phyloP scores from a whole-genome alignment of 2,113 vertebrate genomes.

The Glareola pratincola region DNA sequence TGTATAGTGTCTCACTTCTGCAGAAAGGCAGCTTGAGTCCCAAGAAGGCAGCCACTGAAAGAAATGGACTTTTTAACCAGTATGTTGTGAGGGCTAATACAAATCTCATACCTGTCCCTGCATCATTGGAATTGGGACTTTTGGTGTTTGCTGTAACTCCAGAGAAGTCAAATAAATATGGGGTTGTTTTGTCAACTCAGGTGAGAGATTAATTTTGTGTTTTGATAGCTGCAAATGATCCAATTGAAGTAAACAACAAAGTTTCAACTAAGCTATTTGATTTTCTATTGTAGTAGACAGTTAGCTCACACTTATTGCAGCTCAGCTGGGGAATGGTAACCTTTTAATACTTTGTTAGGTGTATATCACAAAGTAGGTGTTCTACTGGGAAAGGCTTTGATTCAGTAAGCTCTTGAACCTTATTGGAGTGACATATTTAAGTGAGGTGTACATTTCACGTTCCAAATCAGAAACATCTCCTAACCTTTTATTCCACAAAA shows the following conservation, averaged over 20 bases:
- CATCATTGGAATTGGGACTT: not conserved
- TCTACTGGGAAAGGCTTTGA: not conserved
- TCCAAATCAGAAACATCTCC: not conserved
- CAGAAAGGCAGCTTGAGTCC: slow-evolving; percentile 30
- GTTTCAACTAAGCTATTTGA: not conserved
- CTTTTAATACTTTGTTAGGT: not conserved
- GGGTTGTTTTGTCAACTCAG: rapidly evolving
- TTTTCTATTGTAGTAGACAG: not conserved
- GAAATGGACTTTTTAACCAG: not conserved
- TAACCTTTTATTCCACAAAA: not conserved
- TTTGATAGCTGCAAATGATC: not conserved
- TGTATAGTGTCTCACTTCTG: slow-evolving; percentile 21
- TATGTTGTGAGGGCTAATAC: not conserved
- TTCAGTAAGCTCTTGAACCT: not conserved
- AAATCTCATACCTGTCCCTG: not conserved
- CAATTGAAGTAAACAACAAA: not conserved
- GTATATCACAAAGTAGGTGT: not conserved
- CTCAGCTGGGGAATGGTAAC: not conserved
- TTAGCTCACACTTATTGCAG: not conserved
- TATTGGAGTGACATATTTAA: not conserved
- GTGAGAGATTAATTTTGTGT: not conserved
- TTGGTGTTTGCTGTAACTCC: not conserved
- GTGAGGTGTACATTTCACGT: not conserved
- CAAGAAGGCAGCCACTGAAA: not conserved
- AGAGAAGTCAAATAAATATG: not conserved